Base-by-base conservation (phyloP, 2,113 vertebrate genomes). In the Anolis sagrei region DNA sequence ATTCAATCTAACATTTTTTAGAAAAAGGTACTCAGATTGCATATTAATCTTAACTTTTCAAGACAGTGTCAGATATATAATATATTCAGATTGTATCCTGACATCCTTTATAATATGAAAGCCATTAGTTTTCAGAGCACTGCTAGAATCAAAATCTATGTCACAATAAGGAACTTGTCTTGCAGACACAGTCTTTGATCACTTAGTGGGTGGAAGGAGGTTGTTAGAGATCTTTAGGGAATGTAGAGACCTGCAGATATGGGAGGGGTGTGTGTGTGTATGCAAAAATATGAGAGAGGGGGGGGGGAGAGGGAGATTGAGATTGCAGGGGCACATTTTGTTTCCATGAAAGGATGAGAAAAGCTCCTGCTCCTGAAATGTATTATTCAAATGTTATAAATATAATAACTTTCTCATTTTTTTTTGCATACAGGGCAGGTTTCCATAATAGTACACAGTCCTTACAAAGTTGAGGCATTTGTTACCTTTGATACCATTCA, bases 41-140 rank as follows among this genome's bases (percentile, higher is more conserved):
- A 70, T 25, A 83, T 84, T 89, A 80, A 83, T 92, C 62, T 84
- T 74, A 86, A 61, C 6, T 32, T 85, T 90, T 89, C 89, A 80
- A 90, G 81, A 70, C 2, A 62, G 0, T 27, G 62, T 83, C 81
- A 74, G 32, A 61, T 73, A 61, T 74, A 82, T 82, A 32, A 61
- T 61, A 61, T 29, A 73, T 58, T 58, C 66, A 54, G 69, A 82
- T 74, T n/a, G 73, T 82, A 61, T 73, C 69, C 34, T 61, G 16
- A 23, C 51, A 82, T 25, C 25, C 7, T 72, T 72, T 54, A 29
- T 61, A 82, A 82, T 29, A 36, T 61, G 66, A 82, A 61, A 74
- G 81, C 49, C 25, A n/a, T 61, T 58, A 54, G 23, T 39, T 73
- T 36, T 74, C 69, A 6, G 48, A 73, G 21, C 34, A 27, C 23